A percentile compares a stretch with the other conserved stretches of the same genome.
Evolutionary conservation across 35 echinoderm and acorn worm genomes (phyloP).

Genomic region (Heliocidaris tuberculata): DNA sequence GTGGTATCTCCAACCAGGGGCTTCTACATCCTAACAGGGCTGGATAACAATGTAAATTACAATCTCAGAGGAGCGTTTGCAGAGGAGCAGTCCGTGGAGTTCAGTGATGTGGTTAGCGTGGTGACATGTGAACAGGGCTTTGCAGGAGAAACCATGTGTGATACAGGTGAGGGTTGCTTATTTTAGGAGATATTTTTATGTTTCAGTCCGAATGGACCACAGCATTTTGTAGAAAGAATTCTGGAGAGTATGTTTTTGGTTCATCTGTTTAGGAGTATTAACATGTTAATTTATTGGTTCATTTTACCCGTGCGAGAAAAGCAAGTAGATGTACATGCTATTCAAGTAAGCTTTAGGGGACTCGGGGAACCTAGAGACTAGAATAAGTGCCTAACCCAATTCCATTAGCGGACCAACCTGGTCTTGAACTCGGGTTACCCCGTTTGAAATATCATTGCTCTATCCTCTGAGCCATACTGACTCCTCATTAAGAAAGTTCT

Average conservation of each 20-base stretch:
- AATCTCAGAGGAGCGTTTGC: constrained; percentile 37
- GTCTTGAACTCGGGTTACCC: no score
- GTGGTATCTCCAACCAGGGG: constrained; percentile 13
- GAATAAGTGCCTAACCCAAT: no score
- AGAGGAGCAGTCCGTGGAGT: neutral
- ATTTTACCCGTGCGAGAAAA: no score
- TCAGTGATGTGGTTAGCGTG: neutral
- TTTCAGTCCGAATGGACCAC: neutral
- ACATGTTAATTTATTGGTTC: neutral
- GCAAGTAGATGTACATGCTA: no score
- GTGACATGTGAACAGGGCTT: constrained; percentile 46
- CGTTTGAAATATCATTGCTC: no score
- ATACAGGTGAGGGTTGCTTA: constrained; percentile 43
- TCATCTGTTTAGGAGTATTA: neutral
- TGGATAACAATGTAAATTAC: constrained; percentile 10
- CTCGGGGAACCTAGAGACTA: no score
- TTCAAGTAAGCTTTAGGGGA: no score
- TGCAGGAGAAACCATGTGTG: constrained; percentile 41
- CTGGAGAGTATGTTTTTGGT: neutral
- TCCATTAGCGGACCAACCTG: no score
- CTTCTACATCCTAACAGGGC: constrained; percentile 40
- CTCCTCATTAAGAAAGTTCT: no score
- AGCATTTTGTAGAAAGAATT: neutral
- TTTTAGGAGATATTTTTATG: no score
- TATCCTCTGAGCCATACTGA: no score